Evolutionary conservation across 2,113 vertebrate species (phyloP).

Genomic region (Bufo gargarizans): DNA sequence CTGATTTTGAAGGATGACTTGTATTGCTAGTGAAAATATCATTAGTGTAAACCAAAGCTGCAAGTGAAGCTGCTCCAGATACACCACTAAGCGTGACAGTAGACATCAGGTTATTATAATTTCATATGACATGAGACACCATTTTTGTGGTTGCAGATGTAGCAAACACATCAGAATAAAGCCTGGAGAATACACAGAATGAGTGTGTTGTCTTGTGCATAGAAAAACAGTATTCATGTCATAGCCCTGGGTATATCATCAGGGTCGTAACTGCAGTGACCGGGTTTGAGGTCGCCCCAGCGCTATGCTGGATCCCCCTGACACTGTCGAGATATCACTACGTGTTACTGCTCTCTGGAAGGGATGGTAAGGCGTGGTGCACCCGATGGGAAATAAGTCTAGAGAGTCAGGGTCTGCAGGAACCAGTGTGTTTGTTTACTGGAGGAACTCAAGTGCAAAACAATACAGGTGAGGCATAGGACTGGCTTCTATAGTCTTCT

Average conservation of each 20-base stretch:
- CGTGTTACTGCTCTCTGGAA: too few species aligned
- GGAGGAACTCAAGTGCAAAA: too few species aligned
- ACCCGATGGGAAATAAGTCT: too few species aligned
- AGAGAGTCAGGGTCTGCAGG: too few species aligned
- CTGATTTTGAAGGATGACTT: background rate
- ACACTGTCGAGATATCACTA: too few species aligned
- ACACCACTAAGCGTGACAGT: background rate
- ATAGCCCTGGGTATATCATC: background rate
- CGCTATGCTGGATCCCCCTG: too few species aligned
- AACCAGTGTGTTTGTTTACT: too few species aligned
- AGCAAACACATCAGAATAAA: background rate
- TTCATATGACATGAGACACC: background rate
- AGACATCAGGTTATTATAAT: background rate
- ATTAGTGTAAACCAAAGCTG: background rate
- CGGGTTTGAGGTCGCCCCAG: too few species aligned
- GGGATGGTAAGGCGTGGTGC: too few species aligned
- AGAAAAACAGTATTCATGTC: background rate
- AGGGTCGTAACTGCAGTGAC: too few species aligned
- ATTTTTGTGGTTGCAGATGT: background rate
- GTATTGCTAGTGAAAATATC: conserved; percentile 7
- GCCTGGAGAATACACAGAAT: background rate
- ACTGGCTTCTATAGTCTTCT: too few species aligned
- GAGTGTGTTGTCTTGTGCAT: background rate
- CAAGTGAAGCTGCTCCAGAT: background rate
- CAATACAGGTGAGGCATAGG: too few species aligned